Evolutionary conservation across 2,113 vertebrate genomes (phyloP).

Genomic region (Amphiprion ocellaris): DNA sequence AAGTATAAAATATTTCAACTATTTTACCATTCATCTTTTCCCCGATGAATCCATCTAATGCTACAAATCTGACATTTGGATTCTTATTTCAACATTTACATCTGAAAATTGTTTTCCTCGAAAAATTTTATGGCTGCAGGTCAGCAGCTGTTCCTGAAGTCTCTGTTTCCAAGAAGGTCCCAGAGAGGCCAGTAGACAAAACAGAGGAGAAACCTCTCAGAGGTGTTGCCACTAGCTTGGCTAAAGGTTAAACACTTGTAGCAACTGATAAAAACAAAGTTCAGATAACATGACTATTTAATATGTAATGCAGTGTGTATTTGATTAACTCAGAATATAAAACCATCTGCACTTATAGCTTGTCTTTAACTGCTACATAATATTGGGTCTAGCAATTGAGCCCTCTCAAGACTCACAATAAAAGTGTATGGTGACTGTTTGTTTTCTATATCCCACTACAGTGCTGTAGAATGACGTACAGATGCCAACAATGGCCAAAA

Average conservation of each 20-base stretch:
- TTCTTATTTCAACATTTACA: constrained; percentile 29
- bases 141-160: constrained; percentile 34
- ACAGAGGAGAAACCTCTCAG: constrained; percentile 43
- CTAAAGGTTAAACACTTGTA: constrained; percentile 41
- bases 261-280: constrained; percentile 20
- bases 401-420: too few species aligned
- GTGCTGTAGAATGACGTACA: too few species aligned
- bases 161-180: constrained; percentile 70
- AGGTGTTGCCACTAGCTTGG: constrained; percentile 16
- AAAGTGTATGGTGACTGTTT: too few species aligned
- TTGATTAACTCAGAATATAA: too few species aligned
- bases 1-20: too few species aligned
- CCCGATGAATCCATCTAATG: background rate
- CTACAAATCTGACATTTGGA: constrained; percentile 9
- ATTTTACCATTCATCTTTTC: too few species aligned
- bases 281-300: background rate
- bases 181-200: constrained; percentile 47
- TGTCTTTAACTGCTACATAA: too few species aligned
- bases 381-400: too few species aligned
- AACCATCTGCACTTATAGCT: too few species aligned
- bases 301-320: background rate
- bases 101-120: constrained; percentile 18
- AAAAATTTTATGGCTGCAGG: constrained; percentile 1
- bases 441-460: too few species aligned
- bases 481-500: too few species aligned